phyloP scores from a whole-genome alignment of 2,113 vertebrate genomes.

The Rattus rattus region DNA sequence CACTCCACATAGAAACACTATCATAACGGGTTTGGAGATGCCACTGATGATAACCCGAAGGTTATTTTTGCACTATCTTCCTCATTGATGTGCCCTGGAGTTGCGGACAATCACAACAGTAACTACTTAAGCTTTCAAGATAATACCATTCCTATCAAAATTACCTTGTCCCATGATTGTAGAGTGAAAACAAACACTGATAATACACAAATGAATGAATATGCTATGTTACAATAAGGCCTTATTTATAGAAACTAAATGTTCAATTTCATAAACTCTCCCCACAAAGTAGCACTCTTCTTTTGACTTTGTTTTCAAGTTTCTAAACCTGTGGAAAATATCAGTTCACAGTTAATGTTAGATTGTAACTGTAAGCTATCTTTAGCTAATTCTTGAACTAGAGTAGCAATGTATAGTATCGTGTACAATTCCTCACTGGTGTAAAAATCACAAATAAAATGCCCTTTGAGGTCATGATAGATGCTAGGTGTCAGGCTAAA shows the following conservation, averaged over 20 bases:
- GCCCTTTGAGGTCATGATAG: not conserved
- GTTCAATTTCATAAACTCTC: conserved; percentile 14
- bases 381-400: not conserved
- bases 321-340: conserved; percentile 18
- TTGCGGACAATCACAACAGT: not conserved
- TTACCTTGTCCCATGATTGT: not conserved
- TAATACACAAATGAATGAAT: not conserved
- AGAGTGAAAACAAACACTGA: not conserved
- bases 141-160: not conserved
- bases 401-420: not conserved
- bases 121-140: conserved; percentile 7
- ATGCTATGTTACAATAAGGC: not conserved
- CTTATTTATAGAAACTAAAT: not conserved
- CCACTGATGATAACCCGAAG: not conserved
- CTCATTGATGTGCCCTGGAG: not conserved
- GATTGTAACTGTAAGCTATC: not conserved
- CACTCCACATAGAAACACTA: conserved; percentile 2
- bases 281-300: not conserved
- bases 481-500: not conserved
- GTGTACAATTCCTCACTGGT: not conserved
- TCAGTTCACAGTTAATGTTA: conserved; percentile 15
- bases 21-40: not conserved
- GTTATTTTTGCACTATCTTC: not conserved
- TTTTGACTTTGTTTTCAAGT: not conserved
- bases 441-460: conserved; percentile 8